phyloP scores from a whole-genome alignment of 2,113 vertebrate species.

The Hyaena hyaena region DNA sequence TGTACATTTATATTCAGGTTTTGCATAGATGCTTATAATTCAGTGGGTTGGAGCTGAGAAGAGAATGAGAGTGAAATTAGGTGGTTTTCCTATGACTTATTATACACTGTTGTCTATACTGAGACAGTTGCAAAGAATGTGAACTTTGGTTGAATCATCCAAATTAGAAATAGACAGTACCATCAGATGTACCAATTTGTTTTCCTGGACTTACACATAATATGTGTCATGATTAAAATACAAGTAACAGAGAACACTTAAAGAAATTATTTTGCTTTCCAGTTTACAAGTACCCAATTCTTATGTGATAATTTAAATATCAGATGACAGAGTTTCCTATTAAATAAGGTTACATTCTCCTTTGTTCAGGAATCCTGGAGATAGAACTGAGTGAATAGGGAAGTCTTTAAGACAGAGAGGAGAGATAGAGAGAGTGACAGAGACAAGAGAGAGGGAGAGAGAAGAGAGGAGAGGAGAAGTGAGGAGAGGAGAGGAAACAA shows the following conservation, averaged over 20 bases:
- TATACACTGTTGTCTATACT: neutral
- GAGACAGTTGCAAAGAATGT: neutral
- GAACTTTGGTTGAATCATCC: neutral
- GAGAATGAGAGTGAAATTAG: neutral
- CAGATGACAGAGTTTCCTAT: neutral
- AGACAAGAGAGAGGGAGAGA: neutral
- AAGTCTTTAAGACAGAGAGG: neutral
- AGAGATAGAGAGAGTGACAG: accelerated
- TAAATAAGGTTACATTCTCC: neutral
- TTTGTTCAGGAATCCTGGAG: neutral
- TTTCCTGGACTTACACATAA: neutral
- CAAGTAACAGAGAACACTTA: neutral
- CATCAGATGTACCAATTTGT: neutral
- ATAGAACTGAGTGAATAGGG: neutral
- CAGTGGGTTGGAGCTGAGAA: neutral
- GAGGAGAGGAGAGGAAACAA: neutral
- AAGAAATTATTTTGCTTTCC: conserved; percentile 41
- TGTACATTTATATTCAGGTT: neutral
- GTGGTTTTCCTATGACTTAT: neutral
- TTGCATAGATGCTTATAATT: neutral
- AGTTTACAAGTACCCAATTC: neutral
- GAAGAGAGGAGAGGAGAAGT: neutral
- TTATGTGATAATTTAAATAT: neutral
- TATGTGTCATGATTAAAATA: neutral
- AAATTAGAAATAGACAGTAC: neutral